Evolutionary conservation across 2,113 vertebrate genomes (phyloP), one percentile per base, ranked within the genome.

Genomic region (Numida meleagris): DNA sequence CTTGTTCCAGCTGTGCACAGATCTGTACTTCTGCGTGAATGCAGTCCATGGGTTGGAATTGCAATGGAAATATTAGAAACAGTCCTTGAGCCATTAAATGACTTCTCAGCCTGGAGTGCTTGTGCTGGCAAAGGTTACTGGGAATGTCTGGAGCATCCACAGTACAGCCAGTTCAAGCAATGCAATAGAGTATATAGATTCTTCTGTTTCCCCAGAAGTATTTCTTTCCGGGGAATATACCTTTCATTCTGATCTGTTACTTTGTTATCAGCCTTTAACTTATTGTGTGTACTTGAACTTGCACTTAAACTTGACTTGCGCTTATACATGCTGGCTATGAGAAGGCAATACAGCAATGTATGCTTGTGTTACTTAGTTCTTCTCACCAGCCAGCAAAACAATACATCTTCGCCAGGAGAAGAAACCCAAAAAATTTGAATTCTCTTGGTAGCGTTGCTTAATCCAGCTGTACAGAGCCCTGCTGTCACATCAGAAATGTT

Each of bases 1-100:
- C 18, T 50, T 86, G 24, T 58, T 58, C 20, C 20, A n/a, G 21
- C 4, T 78, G 55, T 65, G 20, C 18, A 9, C 61, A 76, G 72
- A 86, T 72, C 15, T 8, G 2, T 59, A 9, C 13, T 33, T 31
- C 7, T 36, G n/a, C 36, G 8, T 31, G 24, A 80, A 45, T 19
- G 15, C 2, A 65, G 1, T 20, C 51, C 23, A 42, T 59, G 16
- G 7, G 7, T 67, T 17, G 2, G 0, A 82, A 42, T 4, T 29
- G 9, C 4, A 55, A 62, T 9, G 12, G 9, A 66, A 90, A 74
- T 19, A 3, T 57, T 66, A 46, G 50, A 46, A 82, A 40, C 8
- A 15, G 7, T 83, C 67, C 46, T 27, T 33, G 19, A 72, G 19
- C 6, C 5, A 83, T 31, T 12, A 71, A 12, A 4, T 40, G 8